A percentile compares a stretch with the other conserved stretches of the same genome.
These are phyloP conservation scores for Corapipo altera DNA, from an alignment of 2,113 vertebrate species.

Conservation along the genomic window DNA sequence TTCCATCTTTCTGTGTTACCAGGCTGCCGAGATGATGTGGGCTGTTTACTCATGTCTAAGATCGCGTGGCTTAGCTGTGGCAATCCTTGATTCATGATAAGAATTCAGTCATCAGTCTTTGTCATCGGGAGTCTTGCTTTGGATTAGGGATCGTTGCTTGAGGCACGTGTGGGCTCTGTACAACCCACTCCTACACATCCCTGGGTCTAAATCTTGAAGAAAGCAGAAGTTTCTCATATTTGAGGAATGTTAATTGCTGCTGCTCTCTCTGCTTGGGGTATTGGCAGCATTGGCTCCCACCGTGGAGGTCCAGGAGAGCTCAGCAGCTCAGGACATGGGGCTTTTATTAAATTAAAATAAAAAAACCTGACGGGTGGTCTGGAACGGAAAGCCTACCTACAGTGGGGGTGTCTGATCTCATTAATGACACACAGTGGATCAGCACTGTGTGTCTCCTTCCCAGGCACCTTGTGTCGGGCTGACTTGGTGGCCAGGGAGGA, in stretches of 20 bases:
- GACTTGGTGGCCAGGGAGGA: not conserved
- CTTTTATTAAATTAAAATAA: not conserved
- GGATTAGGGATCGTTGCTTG: not conserved
- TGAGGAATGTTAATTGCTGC: not conserved
- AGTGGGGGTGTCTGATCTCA: not conserved
- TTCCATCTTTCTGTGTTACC: constrained; percentile 4
- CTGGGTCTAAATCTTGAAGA: not conserved
- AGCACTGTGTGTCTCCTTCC: not conserved
- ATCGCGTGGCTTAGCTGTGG: not conserved
- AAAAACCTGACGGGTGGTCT: not conserved
- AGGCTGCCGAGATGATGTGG: not conserved
- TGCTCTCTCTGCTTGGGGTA: not conserved
- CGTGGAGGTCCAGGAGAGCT: not conserved
- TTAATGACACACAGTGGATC: not conserved
- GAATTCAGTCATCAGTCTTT: not conserved
- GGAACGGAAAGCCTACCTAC: not conserved
- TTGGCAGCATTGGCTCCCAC: not conserved
- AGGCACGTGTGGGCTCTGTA: not conserved
- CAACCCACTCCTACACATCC: not conserved
- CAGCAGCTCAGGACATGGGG: not conserved
- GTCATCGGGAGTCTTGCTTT: not conserved
- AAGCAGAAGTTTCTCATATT: not conserved
- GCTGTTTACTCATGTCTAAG: not conserved
- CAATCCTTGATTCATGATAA: not conserved
- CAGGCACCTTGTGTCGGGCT: not conserved